Evolutionary conservation across 2,888 invertebrate genomes (phyloP).

Genomic region (Stegophylla sp.): DNA sequence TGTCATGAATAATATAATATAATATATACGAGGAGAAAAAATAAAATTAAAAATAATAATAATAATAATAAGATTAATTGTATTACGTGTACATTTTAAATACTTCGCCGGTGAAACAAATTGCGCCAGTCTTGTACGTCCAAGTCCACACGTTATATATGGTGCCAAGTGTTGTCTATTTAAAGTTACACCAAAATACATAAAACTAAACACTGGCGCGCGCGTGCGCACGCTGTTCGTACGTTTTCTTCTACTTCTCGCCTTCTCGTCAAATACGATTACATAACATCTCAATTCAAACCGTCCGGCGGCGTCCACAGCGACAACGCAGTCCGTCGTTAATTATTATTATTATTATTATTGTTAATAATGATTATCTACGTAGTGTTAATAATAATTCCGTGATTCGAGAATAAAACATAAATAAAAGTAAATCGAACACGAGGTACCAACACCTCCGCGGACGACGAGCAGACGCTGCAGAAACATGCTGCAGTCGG

Average conservation of each 20-base stretch:
- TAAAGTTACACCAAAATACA: conserved; percentile 49
- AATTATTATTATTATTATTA: neutral
- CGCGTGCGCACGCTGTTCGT: conserved; percentile 12
- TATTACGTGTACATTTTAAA: conserved; percentile 37
- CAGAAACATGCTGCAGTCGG: neutral
- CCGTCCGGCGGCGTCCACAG: no score
- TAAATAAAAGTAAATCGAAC: no score
- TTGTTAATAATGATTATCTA: no score
- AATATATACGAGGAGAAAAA: neutral
- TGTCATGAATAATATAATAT: conserved; percentile 5
- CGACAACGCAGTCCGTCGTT: neutral
- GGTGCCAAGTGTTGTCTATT: conserved; percentile 56
- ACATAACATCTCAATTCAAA: no score
- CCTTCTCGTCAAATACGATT: no score
- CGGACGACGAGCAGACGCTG: neutral
- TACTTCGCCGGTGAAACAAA: conserved; percentile 49
- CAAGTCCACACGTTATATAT: neutral
- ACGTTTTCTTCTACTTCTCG: no score
- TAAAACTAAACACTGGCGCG: conserved; percentile 30
- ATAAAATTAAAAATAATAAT: neutral
- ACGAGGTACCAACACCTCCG: neutral
- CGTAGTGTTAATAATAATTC: no score
- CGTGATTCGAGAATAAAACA: no score
- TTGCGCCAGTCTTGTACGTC: conserved; percentile 13
- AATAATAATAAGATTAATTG: conserved; percentile 51